Evolutionary conservation across 1,140 invertebrate genomes (phyloP).

Genomic region (Ditylenchus dipsaci): DNA sequence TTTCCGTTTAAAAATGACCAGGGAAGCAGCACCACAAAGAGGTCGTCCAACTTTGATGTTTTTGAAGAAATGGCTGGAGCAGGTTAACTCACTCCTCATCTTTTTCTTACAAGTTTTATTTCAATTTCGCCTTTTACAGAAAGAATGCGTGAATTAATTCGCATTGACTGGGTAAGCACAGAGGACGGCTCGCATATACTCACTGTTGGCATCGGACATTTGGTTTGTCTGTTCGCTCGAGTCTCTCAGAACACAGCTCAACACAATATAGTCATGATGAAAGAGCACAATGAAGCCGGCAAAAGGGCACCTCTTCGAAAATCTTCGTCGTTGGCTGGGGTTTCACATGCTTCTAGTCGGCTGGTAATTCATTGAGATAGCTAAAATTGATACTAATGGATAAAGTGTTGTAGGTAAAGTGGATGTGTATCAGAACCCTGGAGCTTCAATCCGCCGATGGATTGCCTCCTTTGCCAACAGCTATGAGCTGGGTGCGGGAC

Average conservation of each 20-base stretch:
- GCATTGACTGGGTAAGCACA: slow-evolving; percentile 93
- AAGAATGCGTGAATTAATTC: slow-evolving; percentile 25
- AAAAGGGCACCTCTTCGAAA: slow-evolving; percentile 35
- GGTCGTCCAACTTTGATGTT: no score
- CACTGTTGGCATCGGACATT: slow-evolving; percentile 89
- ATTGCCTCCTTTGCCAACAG: slow-evolving; percentile 89
- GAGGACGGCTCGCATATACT: slow-evolving; percentile 96
- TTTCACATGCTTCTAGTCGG: background rate
- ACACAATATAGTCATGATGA: slow-evolving; percentile 53
- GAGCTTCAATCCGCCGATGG: slow-evolving; percentile 88
- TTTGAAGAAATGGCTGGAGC: no score
- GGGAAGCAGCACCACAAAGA: no score
- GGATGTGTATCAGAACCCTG: slow-evolving; percentile 89
- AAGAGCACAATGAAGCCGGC: slow-evolving; percentile 50
- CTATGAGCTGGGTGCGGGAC: slow-evolving; percentile 94
- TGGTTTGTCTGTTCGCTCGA: slow-evolving; percentile 64
- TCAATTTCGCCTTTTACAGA: slow-evolving; percentile 8
- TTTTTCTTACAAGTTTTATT: no score
- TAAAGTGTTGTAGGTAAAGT: slow-evolving; percentile 64
- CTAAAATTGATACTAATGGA: slow-evolving; percentile 8
- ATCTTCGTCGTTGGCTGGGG: slow-evolving; percentile 31
- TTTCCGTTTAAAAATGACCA: no score
- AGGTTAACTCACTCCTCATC: no score
- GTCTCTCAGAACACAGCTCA: slow-evolving; percentile 60
- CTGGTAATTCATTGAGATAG: background rate